These are phyloP conservation scores for Amazona finschi DNA, from an alignment of 2,797 vertebrate species.

Conservation along the genomic window DNA sequence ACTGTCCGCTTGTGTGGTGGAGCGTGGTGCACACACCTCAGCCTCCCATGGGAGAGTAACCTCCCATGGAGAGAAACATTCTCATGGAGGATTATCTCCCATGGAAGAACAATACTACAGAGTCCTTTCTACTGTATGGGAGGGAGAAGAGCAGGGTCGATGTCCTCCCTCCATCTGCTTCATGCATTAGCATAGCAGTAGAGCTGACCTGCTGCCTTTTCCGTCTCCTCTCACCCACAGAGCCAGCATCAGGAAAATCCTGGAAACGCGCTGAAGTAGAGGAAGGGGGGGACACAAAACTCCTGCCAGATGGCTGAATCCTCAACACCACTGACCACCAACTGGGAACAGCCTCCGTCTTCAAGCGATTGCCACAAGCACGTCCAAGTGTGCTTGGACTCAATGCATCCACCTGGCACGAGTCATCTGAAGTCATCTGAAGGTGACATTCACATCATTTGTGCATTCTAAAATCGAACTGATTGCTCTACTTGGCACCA, in stretches of 20 bases:
- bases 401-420: accelerated
- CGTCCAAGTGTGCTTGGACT: neutral
- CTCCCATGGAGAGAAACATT: neutral
- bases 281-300: neutral
- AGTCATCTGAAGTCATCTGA: neutral
- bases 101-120: neutral
- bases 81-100: neutral
- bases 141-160: neutral
- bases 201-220: neutral
- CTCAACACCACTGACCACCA: neutral
- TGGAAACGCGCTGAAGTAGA: neutral
- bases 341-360: accelerated
- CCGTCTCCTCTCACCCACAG: neutral
- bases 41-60: neutral
- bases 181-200: neutral
- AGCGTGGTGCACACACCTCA: neutral
- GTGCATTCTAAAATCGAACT: neutral
- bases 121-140: neutral
- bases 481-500: neutral
- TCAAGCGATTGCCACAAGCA: neutral
- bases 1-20: accelerated
- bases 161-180: neutral
- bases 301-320: neutral
- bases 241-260: neutral
- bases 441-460: neutral